A percentile compares a stretch with the other conserved stretches of the same genome.
Conservation (phyloP, 1,140 invertebrate genomes). For the Onthophagus taurus region DNA sequence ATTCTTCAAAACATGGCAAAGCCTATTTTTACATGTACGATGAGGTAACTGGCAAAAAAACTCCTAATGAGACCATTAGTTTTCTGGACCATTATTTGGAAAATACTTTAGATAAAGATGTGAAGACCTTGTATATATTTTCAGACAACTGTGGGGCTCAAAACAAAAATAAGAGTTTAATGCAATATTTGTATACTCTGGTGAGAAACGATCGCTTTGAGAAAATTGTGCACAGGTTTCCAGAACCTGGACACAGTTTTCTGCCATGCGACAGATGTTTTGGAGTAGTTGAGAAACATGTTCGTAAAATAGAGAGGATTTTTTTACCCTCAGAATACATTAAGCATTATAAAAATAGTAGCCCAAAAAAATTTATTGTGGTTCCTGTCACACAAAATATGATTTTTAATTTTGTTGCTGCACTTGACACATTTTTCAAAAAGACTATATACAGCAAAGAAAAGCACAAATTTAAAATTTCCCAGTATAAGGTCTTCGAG, state of each 20-base stretch:
- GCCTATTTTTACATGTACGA: conserved; percentile 15
- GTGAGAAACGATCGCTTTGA: conserved; percentile 16
- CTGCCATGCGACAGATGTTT: conserved; percentile 14
- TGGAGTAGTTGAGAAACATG: conserved; percentile 18
- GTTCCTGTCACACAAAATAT: conserved; percentile 14
- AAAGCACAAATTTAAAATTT: too few relatives aligned
- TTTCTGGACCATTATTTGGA: conserved; percentile 12
- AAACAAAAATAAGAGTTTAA: conserved; percentile 16
- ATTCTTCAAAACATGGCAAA: conserved; percentile 9
- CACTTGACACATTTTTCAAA: too few relatives aligned
- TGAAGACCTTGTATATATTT: conserved; percentile 17
- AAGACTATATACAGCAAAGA: too few relatives aligned
- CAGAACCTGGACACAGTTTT: conserved; percentile 18
- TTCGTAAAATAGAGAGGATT: conserved; percentile 17
- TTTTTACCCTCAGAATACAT: conserved; percentile 18
- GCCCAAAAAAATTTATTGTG: conserved; percentile 16
- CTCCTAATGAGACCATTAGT: conserved; percentile 13
- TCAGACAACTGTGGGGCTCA: conserved; percentile 18
- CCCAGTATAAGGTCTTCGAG: too few relatives aligned
- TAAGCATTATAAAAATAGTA: conserved; percentile 13
- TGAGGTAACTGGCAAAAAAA: conserved; percentile 12
- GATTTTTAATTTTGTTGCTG: conserved; percentile 15
- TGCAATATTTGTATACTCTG: conserved; percentile 15
- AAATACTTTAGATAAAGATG: conserved; percentile 11
- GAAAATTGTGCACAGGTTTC: conserved; percentile 13